Conservation (phyloP, 37 sponge, comb jelly and placozoan genomes). For the Agelas oroides region DNA sequence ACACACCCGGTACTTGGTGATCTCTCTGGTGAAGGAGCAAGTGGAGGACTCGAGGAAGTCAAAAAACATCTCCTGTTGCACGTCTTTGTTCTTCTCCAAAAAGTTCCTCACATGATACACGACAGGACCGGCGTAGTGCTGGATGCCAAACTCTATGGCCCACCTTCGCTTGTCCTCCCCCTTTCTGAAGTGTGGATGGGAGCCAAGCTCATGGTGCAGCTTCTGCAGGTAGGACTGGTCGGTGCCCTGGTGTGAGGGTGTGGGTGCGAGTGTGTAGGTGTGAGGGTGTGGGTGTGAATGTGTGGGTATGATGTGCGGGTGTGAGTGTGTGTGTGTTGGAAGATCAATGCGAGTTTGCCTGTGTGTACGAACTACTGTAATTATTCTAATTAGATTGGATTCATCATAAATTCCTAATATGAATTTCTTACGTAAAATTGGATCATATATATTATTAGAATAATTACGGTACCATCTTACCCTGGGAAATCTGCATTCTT, state of each 20-base stretch:
- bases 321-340: too few species aligned
- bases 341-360: not conserved
- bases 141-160: constrained; percentile 84
- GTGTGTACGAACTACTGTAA: too few species aligned
- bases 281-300: not conserved
- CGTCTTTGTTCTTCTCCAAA: constrained; percentile 96
- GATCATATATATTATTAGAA: too few species aligned
- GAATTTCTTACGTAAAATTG: too few species aligned
- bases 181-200: constrained; percentile 80
- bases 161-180: constrained; percentile 81
- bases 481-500: constrained; percentile 93
- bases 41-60: constrained; percentile 82
- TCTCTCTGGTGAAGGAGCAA: constrained; percentile 65
- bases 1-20: constrained; percentile 82
- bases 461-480: too few species aligned
- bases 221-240: constrained; percentile 88
- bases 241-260: constrained; percentile 65
- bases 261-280: not conserved
- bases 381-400: too few species aligned
- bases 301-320: too few species aligned
- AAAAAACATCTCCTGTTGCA: constrained; percentile 92
- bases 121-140: constrained; percentile 94
- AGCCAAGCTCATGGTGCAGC: constrained; percentile 79
- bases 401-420: too few species aligned
- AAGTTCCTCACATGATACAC: constrained; percentile 78